Base-by-base conservation (phyloP, 2,113 vertebrate species). In the Cryptomyrus ogoouensis region DNA sequence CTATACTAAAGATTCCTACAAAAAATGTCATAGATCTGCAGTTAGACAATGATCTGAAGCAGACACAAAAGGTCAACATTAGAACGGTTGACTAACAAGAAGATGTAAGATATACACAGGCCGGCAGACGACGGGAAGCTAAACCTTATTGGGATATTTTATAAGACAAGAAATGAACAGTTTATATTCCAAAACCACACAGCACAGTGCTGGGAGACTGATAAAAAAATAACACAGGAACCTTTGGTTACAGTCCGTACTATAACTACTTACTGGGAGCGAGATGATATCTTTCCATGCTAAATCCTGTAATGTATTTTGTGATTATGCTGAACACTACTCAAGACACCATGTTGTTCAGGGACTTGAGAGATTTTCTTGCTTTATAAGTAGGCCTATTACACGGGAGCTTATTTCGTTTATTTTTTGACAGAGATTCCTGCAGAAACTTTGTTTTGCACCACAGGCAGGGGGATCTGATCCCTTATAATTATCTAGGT, bases 81-180 rank as follows among this genome's bases (percentile, higher is more conserved):
- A 80, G 74, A 42, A 80, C 31, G 17, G 74, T 42, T 80, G 74
- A 80, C 74, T 80, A 80, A 80, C 31, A 80, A 39, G 35, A 80
- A 42, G 74, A 80, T 80, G 74, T 80, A 80, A 80, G 74, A 39
- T 80, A 80, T 80, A 80, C 74, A 80, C 74, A 80, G 35, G 31
- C 35, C 15, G 2, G 74, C 10, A 2, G 35, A 42, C 15, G 35
- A 42, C 5, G 74, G 35, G 35, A 80, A 80, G 9, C 74, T 39
- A 80, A 80, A 80, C 74, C 74, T 80, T 80, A 80, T 80, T 80
- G 74, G 74, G 74, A 42, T 42, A 80, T 80, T 42, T 80, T 80
- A 39, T 80, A 80, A 80, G 35, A 80, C 74, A 80, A 80, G 74
- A 80, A 80, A 17, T 77, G 70, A 77, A 42, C 35, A 39, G 74